These are phyloP conservation scores for Lamprotornis superbus DNA, from an alignment of 2,113 vertebrate genomes.

Conservation along the genomic window DNA sequence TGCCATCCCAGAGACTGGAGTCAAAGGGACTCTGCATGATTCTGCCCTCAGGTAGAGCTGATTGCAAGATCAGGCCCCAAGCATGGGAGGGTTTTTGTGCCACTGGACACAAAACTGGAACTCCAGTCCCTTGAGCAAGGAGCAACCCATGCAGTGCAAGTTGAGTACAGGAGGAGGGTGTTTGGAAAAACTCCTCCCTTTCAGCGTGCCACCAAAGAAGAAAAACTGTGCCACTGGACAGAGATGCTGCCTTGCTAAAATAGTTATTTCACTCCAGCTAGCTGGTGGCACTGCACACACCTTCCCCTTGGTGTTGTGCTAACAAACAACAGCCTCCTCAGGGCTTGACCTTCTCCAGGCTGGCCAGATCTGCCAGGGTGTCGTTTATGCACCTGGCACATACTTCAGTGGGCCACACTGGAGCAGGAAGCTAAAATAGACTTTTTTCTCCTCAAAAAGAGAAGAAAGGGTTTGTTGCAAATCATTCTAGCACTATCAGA, in stretches of 20 bases:
- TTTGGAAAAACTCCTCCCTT: background rate
- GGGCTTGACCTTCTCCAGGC: conserved; percentile 10
- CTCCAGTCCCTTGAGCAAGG: background rate
- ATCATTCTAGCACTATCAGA: background rate
- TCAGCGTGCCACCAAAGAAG: background rate
- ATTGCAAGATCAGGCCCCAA: background rate
- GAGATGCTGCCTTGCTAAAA: background rate
- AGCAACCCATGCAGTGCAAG: background rate
- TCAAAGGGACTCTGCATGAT: background rate
- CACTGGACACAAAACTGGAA: background rate
- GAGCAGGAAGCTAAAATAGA: background rate
- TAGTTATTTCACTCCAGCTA: background rate
- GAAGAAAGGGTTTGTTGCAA: background rate
- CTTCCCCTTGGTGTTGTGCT: background rate
- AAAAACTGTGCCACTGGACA: background rate
- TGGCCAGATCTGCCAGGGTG: conserved; percentile 50
- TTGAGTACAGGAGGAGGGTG: background rate
- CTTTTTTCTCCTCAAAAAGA: conserved; percentile 37
- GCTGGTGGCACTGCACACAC: conserved; percentile 1
- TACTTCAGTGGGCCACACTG: conserved; percentile 10
- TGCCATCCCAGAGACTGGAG: background rate
- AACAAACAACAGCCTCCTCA: conserved; percentile 45
- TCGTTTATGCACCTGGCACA: conserved; percentile 41
- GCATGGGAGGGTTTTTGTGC: background rate
- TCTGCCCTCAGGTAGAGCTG: background rate